Evolutionary conservation across 2,888 invertebrate genomes (phyloP).

Genomic region (Lepetodrilus schrolli): DNA sequence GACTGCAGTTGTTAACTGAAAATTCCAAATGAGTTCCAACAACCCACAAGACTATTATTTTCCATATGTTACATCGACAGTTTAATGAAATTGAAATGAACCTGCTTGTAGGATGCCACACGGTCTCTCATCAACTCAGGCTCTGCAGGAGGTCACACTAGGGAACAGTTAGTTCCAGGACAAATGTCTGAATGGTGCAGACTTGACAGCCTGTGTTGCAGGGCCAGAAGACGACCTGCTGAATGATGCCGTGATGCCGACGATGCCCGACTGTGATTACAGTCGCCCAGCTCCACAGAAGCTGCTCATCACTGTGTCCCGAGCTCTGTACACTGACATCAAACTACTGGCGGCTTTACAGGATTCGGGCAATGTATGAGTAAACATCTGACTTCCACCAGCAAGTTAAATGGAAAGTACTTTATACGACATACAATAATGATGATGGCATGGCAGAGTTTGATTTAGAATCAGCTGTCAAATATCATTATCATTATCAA

Average conservation of each 20-base stretch:
- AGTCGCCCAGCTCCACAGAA: not conserved
- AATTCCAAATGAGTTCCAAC: no score
- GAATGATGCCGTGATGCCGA: not conserved
- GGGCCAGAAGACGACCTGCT: not conserved
- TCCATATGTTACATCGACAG: not conserved
- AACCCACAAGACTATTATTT: no score
- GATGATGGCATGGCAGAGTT: no score
- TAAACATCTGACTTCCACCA: no score
- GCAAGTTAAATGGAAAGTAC: no score
- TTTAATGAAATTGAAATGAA: not conserved
- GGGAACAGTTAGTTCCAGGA: not conserved
- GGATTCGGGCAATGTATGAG: no score
- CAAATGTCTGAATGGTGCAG: not conserved
- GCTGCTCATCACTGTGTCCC: no score
- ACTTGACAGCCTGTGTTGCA: constrained; percentile 1
- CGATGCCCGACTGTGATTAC: not conserved
- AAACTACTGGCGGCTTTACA: not conserved
- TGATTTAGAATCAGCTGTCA: no score
- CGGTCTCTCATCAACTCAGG: not conserved
- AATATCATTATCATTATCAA: no score
- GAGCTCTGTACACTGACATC: not conserved
- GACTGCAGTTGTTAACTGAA: no score
- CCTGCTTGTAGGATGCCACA: not conserved
- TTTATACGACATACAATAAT: no score
- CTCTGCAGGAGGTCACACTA: not conserved